Percentiles rank a stretch among this genome's conserved stretches.
Conservation (phyloP, 2,797 vertebrate genomes). For the Enteromius radiatus region DNA sequence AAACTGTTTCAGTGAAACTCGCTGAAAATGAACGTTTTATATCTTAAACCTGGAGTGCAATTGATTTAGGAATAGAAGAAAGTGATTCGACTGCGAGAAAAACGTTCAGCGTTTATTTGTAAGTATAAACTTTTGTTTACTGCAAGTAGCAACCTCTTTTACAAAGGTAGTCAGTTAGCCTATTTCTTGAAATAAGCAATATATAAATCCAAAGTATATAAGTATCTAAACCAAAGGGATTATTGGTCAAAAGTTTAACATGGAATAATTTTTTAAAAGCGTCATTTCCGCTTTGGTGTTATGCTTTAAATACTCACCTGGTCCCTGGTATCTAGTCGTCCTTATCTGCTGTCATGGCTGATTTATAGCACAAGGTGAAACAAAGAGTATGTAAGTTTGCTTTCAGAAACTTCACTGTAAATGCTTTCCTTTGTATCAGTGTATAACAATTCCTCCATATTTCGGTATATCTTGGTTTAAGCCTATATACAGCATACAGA, state of each 20-base stretch:
- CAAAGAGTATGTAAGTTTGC: not conserved
- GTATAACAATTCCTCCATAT: not conserved
- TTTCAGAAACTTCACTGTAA: not conserved
- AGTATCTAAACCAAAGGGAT: not conserved
- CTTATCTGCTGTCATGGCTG: slow-evolving; percentile 14
- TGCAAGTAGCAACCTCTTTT: not conserved
- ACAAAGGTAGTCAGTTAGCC: not conserved
- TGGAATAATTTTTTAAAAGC: not conserved
- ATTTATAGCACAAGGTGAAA: slow-evolving; percentile 19
- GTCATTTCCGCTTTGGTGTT: slow-evolving; percentile 42
- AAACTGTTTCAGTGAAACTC: not conserved
- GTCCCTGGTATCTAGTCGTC: not conserved
- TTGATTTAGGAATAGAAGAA: not conserved
- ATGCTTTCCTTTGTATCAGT: not conserved
- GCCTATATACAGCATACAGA: not conserved
- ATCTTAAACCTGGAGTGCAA: not conserved
- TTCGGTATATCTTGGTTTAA: not conserved
- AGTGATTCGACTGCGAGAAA: slow-evolving; percentile 6
- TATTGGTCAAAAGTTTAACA: slow-evolving; percentile 8
- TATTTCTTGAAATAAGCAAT: not conserved
- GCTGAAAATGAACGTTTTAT: not conserved
- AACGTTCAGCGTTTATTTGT: not conserved
- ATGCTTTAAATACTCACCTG: slow-evolving; percentile 14
- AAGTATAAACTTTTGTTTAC: slow-evolving; percentile 20
- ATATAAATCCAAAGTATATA: not conserved